These are phyloP conservation scores for Ochlodes sylvanus DNA, from an alignment of 2,888 invertebrate species.

Conservation along the genomic window DNA sequence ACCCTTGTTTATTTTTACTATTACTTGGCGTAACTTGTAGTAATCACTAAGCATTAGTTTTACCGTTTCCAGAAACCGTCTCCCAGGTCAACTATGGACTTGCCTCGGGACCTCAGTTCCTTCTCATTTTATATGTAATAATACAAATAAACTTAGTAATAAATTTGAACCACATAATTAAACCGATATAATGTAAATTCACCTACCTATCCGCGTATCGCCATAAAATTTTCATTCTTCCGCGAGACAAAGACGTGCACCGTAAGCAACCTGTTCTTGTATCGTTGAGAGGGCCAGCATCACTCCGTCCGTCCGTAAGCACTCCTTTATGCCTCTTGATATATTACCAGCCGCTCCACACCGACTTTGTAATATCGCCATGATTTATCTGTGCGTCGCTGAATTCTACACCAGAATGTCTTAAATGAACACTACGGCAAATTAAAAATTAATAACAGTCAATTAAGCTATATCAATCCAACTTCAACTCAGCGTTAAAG, in stretches of 20 bases:
- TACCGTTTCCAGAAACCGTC: no score
- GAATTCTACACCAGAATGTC: background rate
- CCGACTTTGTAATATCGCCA: constrained; percentile 71
- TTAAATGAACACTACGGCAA: background rate
- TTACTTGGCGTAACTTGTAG: no score
- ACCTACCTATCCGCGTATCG: background rate
- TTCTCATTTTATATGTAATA: no score
- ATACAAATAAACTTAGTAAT: no score
- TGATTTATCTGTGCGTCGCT: constrained; percentile 66
- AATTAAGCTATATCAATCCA: no score
- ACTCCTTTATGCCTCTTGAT: constrained; percentile 68
- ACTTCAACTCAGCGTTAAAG: constrained; percentile 2
- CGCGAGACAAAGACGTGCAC: background rate
- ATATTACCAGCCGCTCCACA: constrained; percentile 66
- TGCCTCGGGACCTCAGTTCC: no score
- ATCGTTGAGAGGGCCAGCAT: constrained; percentile 5
- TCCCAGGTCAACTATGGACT: no score
- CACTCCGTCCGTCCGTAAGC: constrained; percentile 26
- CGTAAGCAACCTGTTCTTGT: constrained; percentile 2
- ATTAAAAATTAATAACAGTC: background rate
- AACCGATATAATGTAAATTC: no score
- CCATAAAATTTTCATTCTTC: background rate
- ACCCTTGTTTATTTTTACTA: no score
- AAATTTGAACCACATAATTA: no score
- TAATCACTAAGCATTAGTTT: no score